Percentiles rank a stretch among this genome's conserved stretches.
phyloP scores from a whole-genome alignment of 2,797 vertebrate genomes.

The Lacerta viridis region DNA sequence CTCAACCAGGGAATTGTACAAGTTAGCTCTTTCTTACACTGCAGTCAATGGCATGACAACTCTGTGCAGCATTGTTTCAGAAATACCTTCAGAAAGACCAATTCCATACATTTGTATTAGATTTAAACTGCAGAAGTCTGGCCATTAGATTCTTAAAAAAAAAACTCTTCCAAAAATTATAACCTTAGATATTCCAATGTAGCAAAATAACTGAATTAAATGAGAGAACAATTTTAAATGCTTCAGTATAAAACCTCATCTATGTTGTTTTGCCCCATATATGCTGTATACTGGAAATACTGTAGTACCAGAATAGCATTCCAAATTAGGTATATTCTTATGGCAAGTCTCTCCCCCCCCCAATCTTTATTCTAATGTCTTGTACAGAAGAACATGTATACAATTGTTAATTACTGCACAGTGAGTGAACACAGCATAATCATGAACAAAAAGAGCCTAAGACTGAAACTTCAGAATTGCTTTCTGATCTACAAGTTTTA shows the following conservation, averaged over 20 bases:
- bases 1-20: not conserved
- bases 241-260: not conserved
- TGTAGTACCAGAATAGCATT: not conserved
- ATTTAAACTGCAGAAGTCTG: slow-evolving; percentile 59
- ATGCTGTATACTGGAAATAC: not conserved
- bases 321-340: not conserved
- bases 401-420: not conserved
- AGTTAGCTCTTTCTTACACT: slow-evolving; percentile 7
- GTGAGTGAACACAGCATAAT: not conserved
- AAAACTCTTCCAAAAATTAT: slow-evolving; percentile 23
- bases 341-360: not conserved
- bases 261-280: not conserved
- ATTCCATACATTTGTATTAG: slow-evolving; percentile 67
- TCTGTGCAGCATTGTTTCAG: not conserved
- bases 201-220: not conserved
- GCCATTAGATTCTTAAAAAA: slow-evolving; percentile 55
- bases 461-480: not conserved
- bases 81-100: slow-evolving; percentile 51
- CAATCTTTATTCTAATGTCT: too few relatives aligned
- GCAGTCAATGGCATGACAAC: slow-evolving; percentile 18
- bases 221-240: not conserved
- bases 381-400: not conserved
- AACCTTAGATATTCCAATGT: slow-evolving; percentile 46
- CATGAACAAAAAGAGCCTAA: not conserved
- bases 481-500: not conserved